Base-by-base conservation (phyloP, 2,797 vertebrate species). In the Peromyscus nudipes region DNA sequence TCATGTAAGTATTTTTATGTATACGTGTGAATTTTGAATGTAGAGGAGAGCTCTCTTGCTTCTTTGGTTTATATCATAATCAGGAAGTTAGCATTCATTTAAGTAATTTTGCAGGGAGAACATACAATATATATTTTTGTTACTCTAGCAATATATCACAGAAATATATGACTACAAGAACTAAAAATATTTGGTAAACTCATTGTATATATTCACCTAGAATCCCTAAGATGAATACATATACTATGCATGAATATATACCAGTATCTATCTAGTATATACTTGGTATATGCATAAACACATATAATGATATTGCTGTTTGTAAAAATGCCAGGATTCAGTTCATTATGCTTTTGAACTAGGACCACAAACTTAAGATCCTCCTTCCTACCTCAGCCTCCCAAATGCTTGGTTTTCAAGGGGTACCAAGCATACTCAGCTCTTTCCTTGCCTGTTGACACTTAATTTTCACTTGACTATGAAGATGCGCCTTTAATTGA, bases 391-490 rank as follows among this genome's bases (percentile, higher is more conserved):
- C 37, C 27, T 43, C 11, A 89, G 29, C 17, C 6, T 23, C 19
- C 29, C 11, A n/a, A 67, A 52, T 14, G 23, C 60, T 79, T 9
- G 27, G 21, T 8, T 90, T 3, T 65, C 34, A 79, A 23, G 5
- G 1, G 19, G 23, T 10, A 29, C 76, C 4, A 9, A 5, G 9
- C 46, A 64, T 1, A 90, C 14, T 43, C 65, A 8, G 84, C 69
- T 9, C 17, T 96, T 75, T 89, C 6, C 79, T 62, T 95, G 17
- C 88, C 67, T 77, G 79, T 91, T 62, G 75, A 85, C 37, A 43
- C 4, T 65, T 43, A 71, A 1, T 21, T 93, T 67, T 88, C 65
- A 64, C 75, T 65, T 87, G 55, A 40, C 57, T 87, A 25, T 79
- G 49, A 81, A 10, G 6, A 88, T 14, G 6, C 1, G 31, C 6